A percentile compares a stretch with the other conserved stretches of the same genome.
These are phyloP conservation scores for Halichondria panicea DNA, from an alignment of 37 sponge, comb jelly and placozoan species.

Conservation along the genomic window DNA sequence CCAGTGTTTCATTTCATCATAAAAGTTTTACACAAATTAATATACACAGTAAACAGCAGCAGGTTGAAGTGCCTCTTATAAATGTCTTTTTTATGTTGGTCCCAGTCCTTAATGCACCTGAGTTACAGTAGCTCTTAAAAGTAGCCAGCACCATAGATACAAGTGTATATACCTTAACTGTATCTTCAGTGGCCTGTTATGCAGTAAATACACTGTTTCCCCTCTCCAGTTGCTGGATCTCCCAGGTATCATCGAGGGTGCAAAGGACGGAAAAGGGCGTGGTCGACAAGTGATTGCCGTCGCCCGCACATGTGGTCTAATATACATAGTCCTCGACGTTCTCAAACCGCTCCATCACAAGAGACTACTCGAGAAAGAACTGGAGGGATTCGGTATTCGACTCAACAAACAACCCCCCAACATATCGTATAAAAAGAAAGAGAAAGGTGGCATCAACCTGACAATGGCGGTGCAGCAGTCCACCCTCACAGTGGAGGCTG, in stretches of 20 bases:
- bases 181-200: not conserved
- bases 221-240: conserved; percentile 87
- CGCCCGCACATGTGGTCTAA: conserved; percentile 94
- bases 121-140: too few relatives aligned
- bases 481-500: conserved; percentile 73
- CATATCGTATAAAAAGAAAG: conserved; percentile 91
- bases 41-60: too few relatives aligned
- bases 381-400: conserved; percentile 97
- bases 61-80: too few relatives aligned
- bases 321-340: conserved; percentile 97
- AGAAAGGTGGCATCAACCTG: conserved; percentile 97
- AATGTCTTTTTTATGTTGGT: too few relatives aligned
- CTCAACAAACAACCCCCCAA: conserved; percentile 97
- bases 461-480: conserved; percentile 78
- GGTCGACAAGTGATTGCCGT: conserved; percentile 97
- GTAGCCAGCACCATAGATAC: too few relatives aligned
- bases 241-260: conserved; percentile 99
- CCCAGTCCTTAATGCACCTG: too few relatives aligned
- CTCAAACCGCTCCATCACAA: conserved; percentile 97
- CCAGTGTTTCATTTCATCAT: too few relatives aligned
- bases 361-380: conserved; percentile 88
- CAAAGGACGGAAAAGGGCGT: conserved; percentile 98
- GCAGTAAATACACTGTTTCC: not conserved
- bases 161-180: too few relatives aligned
- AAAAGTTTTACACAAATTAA: too few relatives aligned